phyloP scores from a whole-genome alignment of 2,797 vertebrate species.

The Nothura maculosa region DNA sequence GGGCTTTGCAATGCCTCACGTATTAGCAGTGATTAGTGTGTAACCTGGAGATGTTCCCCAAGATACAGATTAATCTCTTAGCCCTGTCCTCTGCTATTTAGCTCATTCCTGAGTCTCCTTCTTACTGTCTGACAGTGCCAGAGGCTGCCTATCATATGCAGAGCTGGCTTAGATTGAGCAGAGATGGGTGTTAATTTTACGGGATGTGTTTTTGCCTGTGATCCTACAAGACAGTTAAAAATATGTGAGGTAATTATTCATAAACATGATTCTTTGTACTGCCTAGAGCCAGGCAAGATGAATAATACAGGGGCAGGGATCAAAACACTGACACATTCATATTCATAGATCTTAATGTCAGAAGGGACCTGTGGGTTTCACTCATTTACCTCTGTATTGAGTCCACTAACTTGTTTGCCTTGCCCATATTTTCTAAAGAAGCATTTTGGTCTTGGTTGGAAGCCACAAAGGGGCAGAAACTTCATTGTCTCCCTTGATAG shows the following conservation, averaged over 20 bases:
- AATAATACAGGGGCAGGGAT: not conserved
- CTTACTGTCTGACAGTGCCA: not conserved
- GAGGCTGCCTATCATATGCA: fast-evolving
- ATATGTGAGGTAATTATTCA: not conserved
- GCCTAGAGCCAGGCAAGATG: not conserved
- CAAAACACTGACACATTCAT: not conserved
- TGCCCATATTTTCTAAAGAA: not conserved
- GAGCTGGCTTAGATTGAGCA: not conserved
- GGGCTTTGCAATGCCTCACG: not conserved
- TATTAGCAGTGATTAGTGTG: not conserved
- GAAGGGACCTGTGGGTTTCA: not conserved
- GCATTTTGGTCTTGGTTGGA: not conserved
- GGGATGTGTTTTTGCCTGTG: not conserved
- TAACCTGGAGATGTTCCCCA: not conserved
- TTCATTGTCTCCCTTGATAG: not conserved
- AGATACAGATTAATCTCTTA: not conserved
- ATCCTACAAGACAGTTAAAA: not conserved
- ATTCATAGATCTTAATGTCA: not conserved
- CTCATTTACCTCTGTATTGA: not conserved
- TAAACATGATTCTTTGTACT: not conserved
- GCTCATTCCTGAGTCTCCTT: not conserved
- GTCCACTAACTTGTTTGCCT: not conserved
- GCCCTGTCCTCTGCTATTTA: not conserved
- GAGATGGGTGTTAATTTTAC: not conserved
- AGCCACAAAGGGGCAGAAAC: not conserved